These are phyloP conservation scores for Hemibagrus guttatus DNA, from an alignment of 2,797 vertebrate genomes.

Conservation along the genomic window DNA sequence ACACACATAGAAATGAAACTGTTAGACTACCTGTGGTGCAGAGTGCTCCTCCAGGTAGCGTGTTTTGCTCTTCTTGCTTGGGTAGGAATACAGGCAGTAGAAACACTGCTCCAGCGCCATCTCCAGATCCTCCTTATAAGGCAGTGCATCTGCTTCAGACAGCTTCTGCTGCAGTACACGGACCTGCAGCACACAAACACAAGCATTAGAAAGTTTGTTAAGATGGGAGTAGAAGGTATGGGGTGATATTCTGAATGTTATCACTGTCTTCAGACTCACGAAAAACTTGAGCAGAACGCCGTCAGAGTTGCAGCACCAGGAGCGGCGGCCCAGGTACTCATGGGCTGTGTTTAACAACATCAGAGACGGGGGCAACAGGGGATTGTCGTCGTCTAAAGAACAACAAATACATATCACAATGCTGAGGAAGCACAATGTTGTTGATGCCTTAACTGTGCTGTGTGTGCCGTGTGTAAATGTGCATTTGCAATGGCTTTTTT, in stretches of 20 bases:
- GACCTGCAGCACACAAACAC: constrained; percentile 72
- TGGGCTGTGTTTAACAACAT: constrained; percentile 97
- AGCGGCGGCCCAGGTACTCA: constrained; percentile 91
- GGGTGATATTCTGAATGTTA: too few species aligned
- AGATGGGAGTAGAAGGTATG: background rate
- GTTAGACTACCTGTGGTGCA: constrained; percentile 80
- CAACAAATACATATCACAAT: background rate
- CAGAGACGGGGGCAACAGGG: constrained; percentile 92
- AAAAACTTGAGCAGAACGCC: constrained; percentile 94
- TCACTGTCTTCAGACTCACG: constrained; percentile 74
- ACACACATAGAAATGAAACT: too few species aligned
- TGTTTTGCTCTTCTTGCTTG: constrained; percentile 98
- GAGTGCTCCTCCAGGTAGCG: constrained; percentile 96
- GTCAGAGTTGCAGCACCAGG: constrained; percentile 92
- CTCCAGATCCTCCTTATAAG: constrained; percentile 95
- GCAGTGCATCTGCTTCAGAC: constrained; percentile 80
- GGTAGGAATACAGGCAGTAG: constrained; percentile 92
- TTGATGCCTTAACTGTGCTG: background rate
- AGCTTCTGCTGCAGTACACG: constrained; percentile 89
- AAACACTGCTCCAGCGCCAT: constrained; percentile 96
- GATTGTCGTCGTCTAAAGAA: constrained; percentile 80
- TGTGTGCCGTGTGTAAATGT: background rate
- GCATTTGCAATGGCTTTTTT: background rate
- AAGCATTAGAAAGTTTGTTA: background rate
- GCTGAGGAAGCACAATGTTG: background rate